Evolutionary conservation across 2,888 invertebrate species (phyloP).

Genomic region (Metacarcinus magister): DNA sequence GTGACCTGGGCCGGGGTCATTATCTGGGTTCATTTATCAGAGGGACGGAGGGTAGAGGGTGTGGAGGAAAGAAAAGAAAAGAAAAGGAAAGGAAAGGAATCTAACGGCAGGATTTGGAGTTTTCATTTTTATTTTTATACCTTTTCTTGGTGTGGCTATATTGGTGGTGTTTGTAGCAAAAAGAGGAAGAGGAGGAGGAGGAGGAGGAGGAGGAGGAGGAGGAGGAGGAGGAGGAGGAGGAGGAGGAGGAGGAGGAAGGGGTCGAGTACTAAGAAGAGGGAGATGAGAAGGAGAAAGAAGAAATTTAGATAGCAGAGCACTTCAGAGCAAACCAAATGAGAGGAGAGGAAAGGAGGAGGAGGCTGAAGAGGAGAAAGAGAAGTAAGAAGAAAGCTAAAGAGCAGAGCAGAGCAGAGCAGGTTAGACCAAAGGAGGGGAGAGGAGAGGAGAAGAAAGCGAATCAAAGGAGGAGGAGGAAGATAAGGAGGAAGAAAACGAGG

Average conservation of each 20-base stretch:
- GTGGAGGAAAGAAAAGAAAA: background rate
- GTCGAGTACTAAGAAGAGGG: no score
- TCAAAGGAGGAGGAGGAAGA: background rate
- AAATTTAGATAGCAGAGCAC: no score
- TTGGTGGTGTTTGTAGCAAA: background rate
- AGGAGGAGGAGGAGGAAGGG: background rate
- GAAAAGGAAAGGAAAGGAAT: background rate
- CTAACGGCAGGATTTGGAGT: background rate
- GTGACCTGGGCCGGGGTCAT: conserved; percentile 11
- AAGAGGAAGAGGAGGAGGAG: background rate
- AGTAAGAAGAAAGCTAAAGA: background rate
- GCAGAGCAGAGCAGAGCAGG: background rate
- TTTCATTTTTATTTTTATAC: background rate
- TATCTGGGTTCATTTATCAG: background rate
- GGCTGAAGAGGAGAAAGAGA: background rate
- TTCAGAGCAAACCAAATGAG: no score
- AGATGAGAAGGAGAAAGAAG: no score
- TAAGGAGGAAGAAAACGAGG: background rate
- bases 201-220: background rate
- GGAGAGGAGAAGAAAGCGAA: background rate
- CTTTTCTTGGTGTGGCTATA: background rate
- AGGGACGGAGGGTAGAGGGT: background rate
- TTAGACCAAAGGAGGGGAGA: background rate
- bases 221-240: background rate
- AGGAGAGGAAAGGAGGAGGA: background rate